These are phyloP conservation scores for Pteropus alecto DNA, from an alignment of 2,113 vertebrate genomes.

Conservation along the genomic window DNA sequence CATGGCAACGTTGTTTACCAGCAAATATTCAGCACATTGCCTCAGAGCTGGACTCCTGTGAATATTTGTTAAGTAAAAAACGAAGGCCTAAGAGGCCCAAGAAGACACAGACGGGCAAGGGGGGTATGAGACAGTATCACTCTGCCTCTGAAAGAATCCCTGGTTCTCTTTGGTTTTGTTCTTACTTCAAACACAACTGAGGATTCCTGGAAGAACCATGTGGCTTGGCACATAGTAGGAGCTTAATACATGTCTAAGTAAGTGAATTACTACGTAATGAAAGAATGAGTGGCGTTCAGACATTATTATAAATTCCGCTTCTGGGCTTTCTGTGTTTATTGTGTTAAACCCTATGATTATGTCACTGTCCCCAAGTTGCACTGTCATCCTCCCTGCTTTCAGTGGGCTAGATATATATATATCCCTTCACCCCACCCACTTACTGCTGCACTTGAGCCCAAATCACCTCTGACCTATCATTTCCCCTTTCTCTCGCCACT, in stretches of 20 bases:
- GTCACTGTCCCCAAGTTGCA: neutral
- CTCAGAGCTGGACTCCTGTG: neutral
- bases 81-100: neutral
- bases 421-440: neutral
- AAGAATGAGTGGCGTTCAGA: neutral
- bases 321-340: neutral
- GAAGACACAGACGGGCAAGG: neutral
- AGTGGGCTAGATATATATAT: neutral
- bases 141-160: neutral
- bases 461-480: neutral
- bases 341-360: neutral
- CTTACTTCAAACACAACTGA: neutral
- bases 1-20: neutral
- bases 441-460: neutral
- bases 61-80: neutral
- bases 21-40: neutral
- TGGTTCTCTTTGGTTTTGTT: neutral
- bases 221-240: neutral
- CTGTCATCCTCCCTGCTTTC: neutral
- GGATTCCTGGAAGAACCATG: neutral
- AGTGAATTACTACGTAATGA: neutral
- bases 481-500: conserved; percentile 23
- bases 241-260: neutral
- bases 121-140: neutral
- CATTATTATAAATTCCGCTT: neutral